These are phyloP conservation scores for Charina bottae DNA, from an alignment of 2,113 vertebrate genomes.

Conservation along the genomic window DNA sequence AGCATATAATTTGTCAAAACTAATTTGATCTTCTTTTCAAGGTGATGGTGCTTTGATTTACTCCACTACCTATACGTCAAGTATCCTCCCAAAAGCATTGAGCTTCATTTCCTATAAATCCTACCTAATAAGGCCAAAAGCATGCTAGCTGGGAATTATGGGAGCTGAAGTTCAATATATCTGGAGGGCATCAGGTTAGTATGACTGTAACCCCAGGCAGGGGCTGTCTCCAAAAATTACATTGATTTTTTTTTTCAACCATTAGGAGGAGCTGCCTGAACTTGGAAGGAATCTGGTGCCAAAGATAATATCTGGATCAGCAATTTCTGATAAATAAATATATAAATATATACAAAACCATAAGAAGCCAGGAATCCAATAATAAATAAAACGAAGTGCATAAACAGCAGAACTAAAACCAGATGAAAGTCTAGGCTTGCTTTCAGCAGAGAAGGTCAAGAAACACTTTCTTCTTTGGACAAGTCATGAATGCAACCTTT, in stretches of 20 bases:
- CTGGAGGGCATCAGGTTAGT: neutral
- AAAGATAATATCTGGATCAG: slow-evolving; percentile 68
- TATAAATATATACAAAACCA: slow-evolving; percentile 39
- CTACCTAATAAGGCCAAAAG: neutral
- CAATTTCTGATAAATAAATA: slow-evolving; percentile 70
- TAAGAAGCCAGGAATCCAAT: slow-evolving; percentile 55
- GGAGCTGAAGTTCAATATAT: neutral
- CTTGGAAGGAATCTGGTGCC: slow-evolving; percentile 37
- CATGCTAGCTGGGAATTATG: neutral
- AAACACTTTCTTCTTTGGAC: neutral
- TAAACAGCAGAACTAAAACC: slow-evolving; percentile 65
- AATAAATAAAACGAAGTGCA: slow-evolving; percentile 61
- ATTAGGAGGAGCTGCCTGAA: slow-evolving; percentile 13
- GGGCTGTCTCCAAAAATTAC: slow-evolving; percentile 32
- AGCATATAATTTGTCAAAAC: slow-evolving; percentile 10
- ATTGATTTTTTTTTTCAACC: slow-evolving; percentile 18
- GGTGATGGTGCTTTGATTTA: neutral
- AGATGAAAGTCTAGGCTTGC: slow-evolving; percentile 39
- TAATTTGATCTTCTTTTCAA: slow-evolving; percentile 25
- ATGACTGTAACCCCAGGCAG: neutral
- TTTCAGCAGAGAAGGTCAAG: slow-evolving; percentile 41
- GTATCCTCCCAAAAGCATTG: neutral
- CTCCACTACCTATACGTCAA: neutral
- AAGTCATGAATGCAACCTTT: slow-evolving; percentile 6
- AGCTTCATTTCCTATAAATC: no score